Evolutionary conservation across 2,797 vertebrate genomes (phyloP), one percentile per base, ranked within the genome.

Genomic region (Scyliorhinus canicula): DNA sequence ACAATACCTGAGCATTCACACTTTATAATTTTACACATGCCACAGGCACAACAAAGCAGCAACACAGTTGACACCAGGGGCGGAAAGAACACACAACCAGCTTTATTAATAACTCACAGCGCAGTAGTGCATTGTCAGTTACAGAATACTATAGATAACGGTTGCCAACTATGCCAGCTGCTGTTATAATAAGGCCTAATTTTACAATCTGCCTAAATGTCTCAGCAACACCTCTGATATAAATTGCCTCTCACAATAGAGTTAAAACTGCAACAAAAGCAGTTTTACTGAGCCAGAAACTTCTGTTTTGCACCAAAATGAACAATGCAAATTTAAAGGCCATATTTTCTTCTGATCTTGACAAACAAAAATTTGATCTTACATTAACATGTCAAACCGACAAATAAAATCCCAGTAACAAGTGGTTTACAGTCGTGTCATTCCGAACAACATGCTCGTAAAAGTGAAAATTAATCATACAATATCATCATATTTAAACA

Each of bases 41-140:
- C 35, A 90, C 6, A 90, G n/a, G 55, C 55, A 90, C 35, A 55
- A 35, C 55, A 63, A 90, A 63, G 19, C 55, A 90, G 35, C 31
- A 57, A 90, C 12, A 28, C n/a, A n/a, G n/a, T n/a, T 63, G 86
- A 63, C 57, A 90, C 35, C 16, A 21, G 86, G 55, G 86, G 35
- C 7, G 6, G n/a, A 90, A 90, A 60, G 16, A 24, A 60, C 35
- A 60, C 55, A 60, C 31, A n/a, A 57, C 86, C 55, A 90, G 55
- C 86, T 63, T 90, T 90, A 88, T 90, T 90, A 60, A 60, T 90
- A 40, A 90, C 79, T 82, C 47, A 82, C 40, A 82, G 79, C 79
- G 9, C 55, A 60, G 63, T 65, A 3, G 16, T 65, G 19, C 35
- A 90, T 6, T 90, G 55, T 60, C 86, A 90, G 86, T 40, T 90